Evolutionary conservation across 2,888 invertebrate genomes (phyloP).

Genomic region (Conops quadrifasciatus): DNA sequence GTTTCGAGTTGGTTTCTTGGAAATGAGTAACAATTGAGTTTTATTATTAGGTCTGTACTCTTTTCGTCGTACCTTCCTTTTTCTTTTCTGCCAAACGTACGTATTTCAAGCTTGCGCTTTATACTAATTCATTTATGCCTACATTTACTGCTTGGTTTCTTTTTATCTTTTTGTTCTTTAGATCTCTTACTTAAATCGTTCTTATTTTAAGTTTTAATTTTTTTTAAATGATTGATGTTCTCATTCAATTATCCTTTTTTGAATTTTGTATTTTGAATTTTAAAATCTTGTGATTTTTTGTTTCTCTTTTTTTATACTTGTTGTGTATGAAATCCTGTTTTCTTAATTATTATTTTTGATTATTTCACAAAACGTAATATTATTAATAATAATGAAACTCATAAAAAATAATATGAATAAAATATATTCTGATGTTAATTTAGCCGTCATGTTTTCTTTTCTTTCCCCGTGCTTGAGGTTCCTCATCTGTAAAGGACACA

Average conservation of each 20-base stretch:
- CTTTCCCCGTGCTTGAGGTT: conserved; percentile 72
- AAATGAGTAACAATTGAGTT: conserved; percentile 9
- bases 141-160: background rate
- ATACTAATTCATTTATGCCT: background rate
- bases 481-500: conserved; percentile 57
- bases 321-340: conserved; percentile 40
- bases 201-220: conserved; percentile 27
- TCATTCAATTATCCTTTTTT: conserved; percentile 33
- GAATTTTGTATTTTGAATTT: conserved; percentile 27
- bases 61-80: background rate
- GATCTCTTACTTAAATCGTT: conserved; percentile 2
- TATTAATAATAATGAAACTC: conserved; percentile 33
- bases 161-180: conserved; percentile 2
- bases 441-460: conserved; percentile 76
- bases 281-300: conserved; percentile 34
- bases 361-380: conserved; percentile 40
- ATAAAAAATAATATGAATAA: conserved; percentile 37
- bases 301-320: conserved; percentile 31
- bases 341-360: conserved; percentile 46
- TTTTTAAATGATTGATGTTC: conserved; percentile 24
- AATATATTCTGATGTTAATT: conserved; percentile 39
- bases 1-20: background rate
- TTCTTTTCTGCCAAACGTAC: background rate
- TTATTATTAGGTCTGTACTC: background rate
- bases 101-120: background rate